phyloP scores from a whole-genome alignment of 2,797 vertebrate genomes.

The Pagetopsis macropterus region DNA sequence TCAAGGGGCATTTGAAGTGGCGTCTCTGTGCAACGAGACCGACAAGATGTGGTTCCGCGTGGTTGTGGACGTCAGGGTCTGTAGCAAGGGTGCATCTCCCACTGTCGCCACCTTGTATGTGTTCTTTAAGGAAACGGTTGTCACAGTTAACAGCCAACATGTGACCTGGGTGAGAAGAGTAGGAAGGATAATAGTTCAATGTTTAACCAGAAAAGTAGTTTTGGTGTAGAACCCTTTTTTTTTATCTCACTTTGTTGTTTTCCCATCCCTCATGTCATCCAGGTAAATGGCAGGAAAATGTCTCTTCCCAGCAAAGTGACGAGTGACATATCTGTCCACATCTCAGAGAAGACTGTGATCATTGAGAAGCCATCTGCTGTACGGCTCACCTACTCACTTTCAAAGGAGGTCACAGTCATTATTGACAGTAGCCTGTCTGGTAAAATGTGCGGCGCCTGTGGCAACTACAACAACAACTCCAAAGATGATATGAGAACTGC shows the following conservation, averaged over 20 bases:
- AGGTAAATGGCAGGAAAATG: constrained; percentile 82
- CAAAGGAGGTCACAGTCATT: constrained; percentile 71
- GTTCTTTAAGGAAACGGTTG: constrained; percentile 68
- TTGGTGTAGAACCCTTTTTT: neutral
- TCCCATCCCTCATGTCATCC: neutral
- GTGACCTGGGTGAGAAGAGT: constrained; percentile 82
- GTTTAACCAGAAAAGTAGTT: neutral
- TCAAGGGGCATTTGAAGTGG: constrained; percentile 78
- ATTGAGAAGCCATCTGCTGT: constrained; percentile 69
- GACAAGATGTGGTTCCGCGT: constrained; percentile 81
- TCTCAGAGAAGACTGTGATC: constrained; percentile 64
- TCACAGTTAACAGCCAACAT: constrained; percentile 76
- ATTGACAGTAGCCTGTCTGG: constrained; percentile 58
- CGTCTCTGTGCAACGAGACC: constrained; percentile 67
- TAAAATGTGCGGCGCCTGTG: constrained; percentile 83
- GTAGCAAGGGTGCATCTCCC: constrained; percentile 24
- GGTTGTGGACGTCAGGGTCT: constrained; percentile 77
- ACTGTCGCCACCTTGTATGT: constrained; percentile 64
- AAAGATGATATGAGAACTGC: constrained; percentile 74
- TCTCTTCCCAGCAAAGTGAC: constrained; percentile 68
- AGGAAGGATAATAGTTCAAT: neutral
- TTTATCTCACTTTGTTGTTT: neutral
- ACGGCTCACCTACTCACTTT: constrained; percentile 70
- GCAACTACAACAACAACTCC: constrained; percentile 80
- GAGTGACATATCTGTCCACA: constrained; percentile 55